Evolutionary conservation across 2,797 vertebrate genomes (phyloP).

Genomic region (Gallinago nigripennis): DNA sequence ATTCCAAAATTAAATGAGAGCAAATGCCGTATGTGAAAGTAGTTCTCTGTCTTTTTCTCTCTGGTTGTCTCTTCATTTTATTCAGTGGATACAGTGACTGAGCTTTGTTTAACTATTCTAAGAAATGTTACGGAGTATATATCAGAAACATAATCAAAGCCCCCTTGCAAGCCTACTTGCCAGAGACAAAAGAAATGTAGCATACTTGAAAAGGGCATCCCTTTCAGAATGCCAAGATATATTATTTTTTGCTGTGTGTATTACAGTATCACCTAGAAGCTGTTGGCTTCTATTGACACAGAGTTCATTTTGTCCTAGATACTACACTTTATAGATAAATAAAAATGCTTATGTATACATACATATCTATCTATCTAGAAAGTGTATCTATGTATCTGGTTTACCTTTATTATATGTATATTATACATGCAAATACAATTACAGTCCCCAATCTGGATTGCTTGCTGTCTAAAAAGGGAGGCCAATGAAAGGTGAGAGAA

Average conservation of each 20-base stretch:
- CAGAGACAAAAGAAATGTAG: conserved; percentile 21
- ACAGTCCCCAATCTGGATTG: background rate
- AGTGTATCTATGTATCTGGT: background rate
- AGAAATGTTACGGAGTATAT: background rate
- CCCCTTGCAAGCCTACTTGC: background rate
- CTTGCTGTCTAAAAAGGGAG: background rate
- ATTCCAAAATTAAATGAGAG: background rate
- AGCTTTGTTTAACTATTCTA: background rate
- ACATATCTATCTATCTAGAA: background rate
- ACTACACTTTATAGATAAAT: background rate
- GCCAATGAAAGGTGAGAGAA: background rate
- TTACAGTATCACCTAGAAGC: background rate
- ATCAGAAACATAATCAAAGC: background rate
- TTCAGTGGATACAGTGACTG: background rate
- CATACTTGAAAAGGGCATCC: conserved; percentile 7
- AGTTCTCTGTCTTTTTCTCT: background rate
- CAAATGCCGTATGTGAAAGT: background rate
- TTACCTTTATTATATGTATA: background rate
- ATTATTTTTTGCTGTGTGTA: background rate
- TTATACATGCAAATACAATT: background rate
- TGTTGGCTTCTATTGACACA: background rate
- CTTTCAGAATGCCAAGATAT: background rate
- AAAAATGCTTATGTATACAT: background rate
- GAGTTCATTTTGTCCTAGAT: background rate
- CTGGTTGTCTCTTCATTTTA: background rate